phyloP scores from a whole-genome alignment of 64 coral and sea anemone species.

The Hydrozoanthus tunicans region DNA sequence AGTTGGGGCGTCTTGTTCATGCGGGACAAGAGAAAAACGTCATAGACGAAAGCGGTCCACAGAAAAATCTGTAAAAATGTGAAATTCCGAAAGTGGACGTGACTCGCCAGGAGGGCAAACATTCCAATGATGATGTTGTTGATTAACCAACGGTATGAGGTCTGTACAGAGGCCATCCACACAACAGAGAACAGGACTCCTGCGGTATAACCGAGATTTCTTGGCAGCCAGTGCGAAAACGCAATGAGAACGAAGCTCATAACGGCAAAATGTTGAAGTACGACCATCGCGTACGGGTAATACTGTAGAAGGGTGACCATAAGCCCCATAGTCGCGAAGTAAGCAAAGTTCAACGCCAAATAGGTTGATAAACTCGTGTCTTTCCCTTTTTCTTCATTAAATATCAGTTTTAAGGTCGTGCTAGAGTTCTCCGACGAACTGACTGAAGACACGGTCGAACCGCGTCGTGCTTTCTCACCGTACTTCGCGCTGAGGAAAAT shows the following conservation, averaged over 20 bases:
- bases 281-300: conserved; percentile 66
- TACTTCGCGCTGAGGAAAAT: conserved; percentile 80
- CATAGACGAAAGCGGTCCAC: conserved; percentile 93
- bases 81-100: conserved; percentile 95
- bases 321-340: conserved; percentile 77
- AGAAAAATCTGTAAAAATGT: conserved; percentile 97
- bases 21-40: conserved; percentile 80
- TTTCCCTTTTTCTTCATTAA: conserved; percentile 12
- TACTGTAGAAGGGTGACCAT: conserved; percentile 76
- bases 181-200: conserved; percentile 59
- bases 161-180: conserved; percentile 77
- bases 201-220: conserved; percentile 54
- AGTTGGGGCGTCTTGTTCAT: conserved; percentile 78
- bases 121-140: conserved; percentile 92
- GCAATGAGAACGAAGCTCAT: conserved; percentile 75
- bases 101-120: conserved; percentile 84
- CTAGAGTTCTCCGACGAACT: neutral
- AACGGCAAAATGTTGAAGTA: conserved; percentile 84
- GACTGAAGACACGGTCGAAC: neutral
- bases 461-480: conserved; percentile 67
- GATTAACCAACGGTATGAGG: conserved; percentile 81
- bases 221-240: conserved; percentile 78
- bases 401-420: conserved; percentile 1
- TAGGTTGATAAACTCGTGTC: conserved; percentile 59
- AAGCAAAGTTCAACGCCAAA: conserved; percentile 70